Evolutionary conservation across 2,797 vertebrate species (phyloP).

Genomic region (Pangasius macronema): DNA sequence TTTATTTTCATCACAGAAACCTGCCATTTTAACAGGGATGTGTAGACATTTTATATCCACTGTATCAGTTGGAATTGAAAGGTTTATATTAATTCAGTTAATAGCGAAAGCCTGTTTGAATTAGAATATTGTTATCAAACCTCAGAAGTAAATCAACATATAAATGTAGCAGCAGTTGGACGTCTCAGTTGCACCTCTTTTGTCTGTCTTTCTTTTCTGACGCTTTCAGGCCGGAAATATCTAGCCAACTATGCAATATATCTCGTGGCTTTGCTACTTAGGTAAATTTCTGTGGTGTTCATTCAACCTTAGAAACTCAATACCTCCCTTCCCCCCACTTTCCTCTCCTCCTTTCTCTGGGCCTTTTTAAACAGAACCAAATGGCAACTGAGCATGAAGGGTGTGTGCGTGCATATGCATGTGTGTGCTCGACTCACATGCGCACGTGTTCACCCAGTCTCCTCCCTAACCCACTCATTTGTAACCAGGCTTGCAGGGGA

Average conservation of each 20-base stretch:
- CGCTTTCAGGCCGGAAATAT: neutral
- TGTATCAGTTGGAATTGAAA: neutral
- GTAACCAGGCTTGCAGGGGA: slow-evolving; percentile 65
- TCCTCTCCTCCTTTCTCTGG: slow-evolving; percentile 51
- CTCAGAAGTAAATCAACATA: neutral
- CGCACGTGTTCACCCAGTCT: neutral
- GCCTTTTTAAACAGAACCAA: slow-evolving; percentile 70
- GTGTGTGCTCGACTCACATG: too few relatives aligned
- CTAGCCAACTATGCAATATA: slow-evolving; percentile 35
- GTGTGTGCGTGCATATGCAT: neutral
- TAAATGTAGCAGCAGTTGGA: neutral
- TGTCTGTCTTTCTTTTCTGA: slow-evolving; percentile 49
- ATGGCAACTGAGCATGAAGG: slow-evolving; percentile 65
- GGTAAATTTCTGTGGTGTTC: slow-evolving; percentile 43
- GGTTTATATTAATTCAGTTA: neutral
- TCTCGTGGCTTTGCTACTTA: slow-evolving; percentile 57
- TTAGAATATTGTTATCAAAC: neutral
- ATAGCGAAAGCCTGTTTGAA: neutral
- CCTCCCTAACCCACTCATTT: slow-evolving; percentile 65
- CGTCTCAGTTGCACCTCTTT: neutral
- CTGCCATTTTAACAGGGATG: too few relatives aligned
- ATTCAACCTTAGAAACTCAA: neutral
- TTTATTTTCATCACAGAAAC: too few relatives aligned
- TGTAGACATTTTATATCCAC: too few relatives aligned
- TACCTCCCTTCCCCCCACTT: neutral